Evolutionary conservation across 2,888 invertebrate species (phyloP).

Genomic region (Nasonovia ribisnigri): DNA sequence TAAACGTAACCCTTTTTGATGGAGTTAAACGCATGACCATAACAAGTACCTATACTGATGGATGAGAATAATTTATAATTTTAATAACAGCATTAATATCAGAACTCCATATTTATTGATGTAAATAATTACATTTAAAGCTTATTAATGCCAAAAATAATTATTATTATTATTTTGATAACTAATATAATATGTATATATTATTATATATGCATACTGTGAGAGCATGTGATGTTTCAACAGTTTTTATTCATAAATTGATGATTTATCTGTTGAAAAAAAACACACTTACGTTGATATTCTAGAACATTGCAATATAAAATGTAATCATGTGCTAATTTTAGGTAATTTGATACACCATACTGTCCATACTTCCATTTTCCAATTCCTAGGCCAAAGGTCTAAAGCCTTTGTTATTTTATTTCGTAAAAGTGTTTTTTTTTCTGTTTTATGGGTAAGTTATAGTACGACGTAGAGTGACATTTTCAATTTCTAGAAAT

Average conservation of each 20-base stretch:
- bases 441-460: not conserved
- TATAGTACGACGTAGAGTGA: not conserved
- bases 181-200: not conserved
- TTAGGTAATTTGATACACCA: not conserved
- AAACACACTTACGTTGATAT: not conserved
- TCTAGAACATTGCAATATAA: not conserved
- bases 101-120: not conserved
- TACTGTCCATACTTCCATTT: not conserved
- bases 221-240: not conserved
- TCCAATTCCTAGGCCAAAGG: too few relatives aligned
- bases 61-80: not conserved
- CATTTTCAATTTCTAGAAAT: not conserved
- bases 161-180: not conserved
- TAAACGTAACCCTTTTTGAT: not conserved
- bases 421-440: too few relatives aligned
- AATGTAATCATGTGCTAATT: not conserved
- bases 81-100: not conserved
- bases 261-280: not conserved
- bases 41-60: not conserved
- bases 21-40: not conserved
- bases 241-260: not conserved
- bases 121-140: not conserved
- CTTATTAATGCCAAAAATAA: not conserved
- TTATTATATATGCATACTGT: not conserved
- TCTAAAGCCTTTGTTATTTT: not conserved